Conservation (phyloP, 2,113 vertebrate species). For the Charina bottae region DNA sequence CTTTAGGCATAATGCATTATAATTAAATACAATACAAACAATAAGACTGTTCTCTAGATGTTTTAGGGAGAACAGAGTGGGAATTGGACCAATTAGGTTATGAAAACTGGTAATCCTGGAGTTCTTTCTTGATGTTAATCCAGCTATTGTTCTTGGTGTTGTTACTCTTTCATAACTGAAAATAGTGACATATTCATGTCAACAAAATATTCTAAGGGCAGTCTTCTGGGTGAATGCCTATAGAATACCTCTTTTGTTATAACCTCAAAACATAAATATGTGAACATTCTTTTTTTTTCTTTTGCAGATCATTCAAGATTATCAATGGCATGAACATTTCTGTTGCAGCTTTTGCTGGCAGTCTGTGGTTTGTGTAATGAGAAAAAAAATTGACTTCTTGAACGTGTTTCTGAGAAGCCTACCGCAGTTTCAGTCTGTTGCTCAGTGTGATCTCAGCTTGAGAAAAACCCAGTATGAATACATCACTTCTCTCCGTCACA, state of each 20-base stretch:
- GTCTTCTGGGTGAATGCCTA: neutral
- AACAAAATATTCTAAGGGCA: neutral
- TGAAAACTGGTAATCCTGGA: neutral
- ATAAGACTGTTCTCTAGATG: neutral
- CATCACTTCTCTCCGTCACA: constrained; percentile 50
- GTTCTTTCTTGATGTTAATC: neutral
- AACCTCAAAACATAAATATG: constrained; percentile 33
- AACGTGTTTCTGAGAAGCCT: constrained; percentile 32
- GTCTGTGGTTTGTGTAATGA: constrained; percentile 27
- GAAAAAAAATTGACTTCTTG: neutral
- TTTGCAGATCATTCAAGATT: constrained; percentile 59
- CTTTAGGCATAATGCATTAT: neutral
- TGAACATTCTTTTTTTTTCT: neutral
- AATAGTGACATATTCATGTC: neutral
- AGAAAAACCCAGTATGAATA: constrained; percentile 67
- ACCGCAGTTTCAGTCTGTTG: neutral
- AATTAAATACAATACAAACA: neutral
- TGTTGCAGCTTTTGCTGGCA: constrained; percentile 28
- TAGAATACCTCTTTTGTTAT: neutral
- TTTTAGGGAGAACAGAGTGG: neutral
- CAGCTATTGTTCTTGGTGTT: neutral
- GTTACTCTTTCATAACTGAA: neutral
- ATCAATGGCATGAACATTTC: constrained; percentile 48
- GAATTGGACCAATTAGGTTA: neutral
- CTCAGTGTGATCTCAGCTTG: neutral